Base-by-base conservation (phyloP, 2,113 vertebrate species). In the Mionectes macconnelli region DNA sequence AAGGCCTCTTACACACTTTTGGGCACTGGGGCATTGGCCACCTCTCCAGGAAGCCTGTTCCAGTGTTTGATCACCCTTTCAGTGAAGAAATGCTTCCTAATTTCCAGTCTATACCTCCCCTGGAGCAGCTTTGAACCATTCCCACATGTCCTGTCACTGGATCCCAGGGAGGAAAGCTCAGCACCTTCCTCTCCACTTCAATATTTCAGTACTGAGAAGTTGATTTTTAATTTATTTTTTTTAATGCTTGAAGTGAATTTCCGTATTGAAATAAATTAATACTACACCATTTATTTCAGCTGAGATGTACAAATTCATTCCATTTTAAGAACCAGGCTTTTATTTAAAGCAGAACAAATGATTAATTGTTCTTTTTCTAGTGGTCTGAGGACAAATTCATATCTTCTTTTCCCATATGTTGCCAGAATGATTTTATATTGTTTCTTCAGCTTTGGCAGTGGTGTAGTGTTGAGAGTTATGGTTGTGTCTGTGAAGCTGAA, bases 331-430 rank as follows among this genome's bases (percentile, higher is more conserved):
- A 84, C 35, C 35, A 60, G 40, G 17, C 12, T 69, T 89, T 77
- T 77, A 73, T 84, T 95, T 87, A 91, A 94, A 70, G 42, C 42
- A 78, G 84, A 87, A 45, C 13, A 77, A 85, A 69, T 64, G 40
- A 82, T 95, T 74, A 56, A 74, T 92, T 90, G 47, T 53, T 82
- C 70, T 82, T 91, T 84, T 85, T 44, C 12, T 79, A 47, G 75
- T 67, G 56, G 79, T 79, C 19, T 84, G 44, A 66, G 66, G 70
- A 84, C 52, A 87, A 78, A 76, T 70, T 77, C 0, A 0, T 84
- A 72, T 90, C 50, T 64, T 84, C 40, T 87, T 85, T 87, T 87
- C 56, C 56, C 7, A 3, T 74, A 22, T 79, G n/a, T 83, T 89
- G 72, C 78, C 49, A 57, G 49, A 87, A 82, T 55, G 55, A 33